Evolutionary conservation across 2,797 vertebrate genomes (phyloP), one percentile per base, ranked within the genome.

Genomic region (Fratercula arctica): DNA sequence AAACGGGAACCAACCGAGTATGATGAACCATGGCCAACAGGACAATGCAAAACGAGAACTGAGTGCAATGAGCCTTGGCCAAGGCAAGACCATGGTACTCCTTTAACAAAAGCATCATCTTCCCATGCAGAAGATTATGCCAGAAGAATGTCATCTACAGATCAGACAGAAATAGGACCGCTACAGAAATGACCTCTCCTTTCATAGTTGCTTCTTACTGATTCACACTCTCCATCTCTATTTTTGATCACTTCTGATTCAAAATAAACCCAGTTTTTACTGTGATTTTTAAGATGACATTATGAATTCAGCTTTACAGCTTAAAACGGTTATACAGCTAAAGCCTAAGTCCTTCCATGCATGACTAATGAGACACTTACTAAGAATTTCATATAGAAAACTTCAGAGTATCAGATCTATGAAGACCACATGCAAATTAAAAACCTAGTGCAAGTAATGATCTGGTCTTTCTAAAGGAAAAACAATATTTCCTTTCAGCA

Each of bases 1-100:
- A 78, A 50, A 67, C 57, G 13, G 5, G 11, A 68, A 69, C 17
- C 0, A 68, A 69, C 17, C 0, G 0, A 68, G 17, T 16, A 53
- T 19, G 23, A 83, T 21, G 20, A 79, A 21, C n/a, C 18, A 35
- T 0, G 13, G 70, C 37, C 56, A 70, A 18, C 6, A 56, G 23
- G 29, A 45, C 35, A 54, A n/a, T 0, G 10, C 43, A 77, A 63
- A 60, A 60, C 39, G 59, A 28, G 15, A 57, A 35, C 16, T 0
- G 3, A 35, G n/a, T 1, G 23, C 53, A 66, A 8, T 1, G 3
- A 67, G 19, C n/a, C 26, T 14, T 24, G 23, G 35, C 24, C 39
- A 85, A 79, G 15, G n/a, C 77, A 87, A 66, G 28, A 14, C 25
- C 4, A 21, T 1, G 2, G 11, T 6, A 33, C 9, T 85, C 15